phyloP scores from a whole-genome alignment of 2,888 invertebrate species.

The Tanytarsus gracilentus region DNA sequence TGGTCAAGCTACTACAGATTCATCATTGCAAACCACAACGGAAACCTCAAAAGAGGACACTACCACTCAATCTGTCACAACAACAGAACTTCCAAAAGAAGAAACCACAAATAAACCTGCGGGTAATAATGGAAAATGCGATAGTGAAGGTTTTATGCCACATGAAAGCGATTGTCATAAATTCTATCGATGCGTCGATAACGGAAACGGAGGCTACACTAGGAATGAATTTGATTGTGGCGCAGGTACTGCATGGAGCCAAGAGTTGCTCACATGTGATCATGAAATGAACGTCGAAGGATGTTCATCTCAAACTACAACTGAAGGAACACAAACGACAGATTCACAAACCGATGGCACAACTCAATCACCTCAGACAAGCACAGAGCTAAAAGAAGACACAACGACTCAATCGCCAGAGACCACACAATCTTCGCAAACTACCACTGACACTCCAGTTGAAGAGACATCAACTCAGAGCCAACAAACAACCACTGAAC shows the following conservation, averaged over 20 bases:
- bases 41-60: neutral
- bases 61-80: conserved; percentile 30
- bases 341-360: too few relatives aligned
- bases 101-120: conserved; percentile 30
- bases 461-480: conserved; percentile 17
- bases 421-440: too few relatives aligned
- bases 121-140: conserved; percentile 39
- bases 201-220: conserved; percentile 42
- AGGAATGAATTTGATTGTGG: conserved; percentile 48
- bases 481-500: conserved; percentile 29
- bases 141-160: conserved; percentile 42
- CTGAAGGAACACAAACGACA: neutral
- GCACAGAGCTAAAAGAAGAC: too few relatives aligned
- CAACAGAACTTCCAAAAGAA: conserved; percentile 32
- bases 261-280: conserved; percentile 48
- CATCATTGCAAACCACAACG: conserved; percentile 9
- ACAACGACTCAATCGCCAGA: too few relatives aligned
- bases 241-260: conserved; percentile 51
- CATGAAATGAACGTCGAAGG: conserved; percentile 37
- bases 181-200: conserved; percentile 52
- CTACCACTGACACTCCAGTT: neutral
- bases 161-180: conserved; percentile 50
- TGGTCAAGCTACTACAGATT: conserved; percentile 28
- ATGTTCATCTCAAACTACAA: neutral
- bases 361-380: too few relatives aligned